phyloP scores from a whole-genome alignment of 1,140 invertebrate genomes.

The Leptinotarsa lineolata region DNA sequence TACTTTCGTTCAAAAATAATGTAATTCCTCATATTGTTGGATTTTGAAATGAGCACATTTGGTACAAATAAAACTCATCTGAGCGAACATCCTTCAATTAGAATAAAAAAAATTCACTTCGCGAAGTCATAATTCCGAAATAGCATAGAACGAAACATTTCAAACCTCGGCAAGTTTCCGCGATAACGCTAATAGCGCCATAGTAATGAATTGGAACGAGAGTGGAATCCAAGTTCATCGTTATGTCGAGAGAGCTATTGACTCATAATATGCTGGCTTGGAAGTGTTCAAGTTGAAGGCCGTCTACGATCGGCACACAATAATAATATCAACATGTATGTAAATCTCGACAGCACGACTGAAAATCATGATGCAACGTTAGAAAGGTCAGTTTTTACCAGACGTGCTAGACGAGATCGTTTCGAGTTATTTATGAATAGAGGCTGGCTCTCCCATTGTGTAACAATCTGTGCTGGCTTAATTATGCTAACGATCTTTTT shows the following conservation, averaged over 20 bases:
- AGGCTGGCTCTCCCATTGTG: not conserved
- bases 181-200: constrained; percentile 18
- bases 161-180: not conserved
- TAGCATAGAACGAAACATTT: not conserved
- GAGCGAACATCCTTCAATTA: not conserved
- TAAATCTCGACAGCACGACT: constrained; percentile 29
- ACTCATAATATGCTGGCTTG: constrained; percentile 31
- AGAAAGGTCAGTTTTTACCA: constrained; percentile 32
- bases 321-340: constrained; percentile 33
- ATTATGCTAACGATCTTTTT: not conserved
- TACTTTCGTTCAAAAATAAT: too few species aligned
- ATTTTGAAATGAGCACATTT: too few species aligned
- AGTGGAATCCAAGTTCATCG: constrained; percentile 30
- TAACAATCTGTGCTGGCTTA: not conserved
- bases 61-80: not conserved
- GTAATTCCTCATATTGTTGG: too few species aligned
- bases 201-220: constrained; percentile 33
- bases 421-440: not conserved
- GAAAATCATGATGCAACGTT: constrained; percentile 29
- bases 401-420: constrained; percentile 15
- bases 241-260: constrained; percentile 18
- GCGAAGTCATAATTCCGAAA: not conserved
- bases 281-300: constrained; percentile 34
- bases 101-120: not conserved
- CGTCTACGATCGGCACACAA: constrained; percentile 28